phyloP scores from a whole-genome alignment of 2,113 vertebrate species.

The Pavo muticus region DNA sequence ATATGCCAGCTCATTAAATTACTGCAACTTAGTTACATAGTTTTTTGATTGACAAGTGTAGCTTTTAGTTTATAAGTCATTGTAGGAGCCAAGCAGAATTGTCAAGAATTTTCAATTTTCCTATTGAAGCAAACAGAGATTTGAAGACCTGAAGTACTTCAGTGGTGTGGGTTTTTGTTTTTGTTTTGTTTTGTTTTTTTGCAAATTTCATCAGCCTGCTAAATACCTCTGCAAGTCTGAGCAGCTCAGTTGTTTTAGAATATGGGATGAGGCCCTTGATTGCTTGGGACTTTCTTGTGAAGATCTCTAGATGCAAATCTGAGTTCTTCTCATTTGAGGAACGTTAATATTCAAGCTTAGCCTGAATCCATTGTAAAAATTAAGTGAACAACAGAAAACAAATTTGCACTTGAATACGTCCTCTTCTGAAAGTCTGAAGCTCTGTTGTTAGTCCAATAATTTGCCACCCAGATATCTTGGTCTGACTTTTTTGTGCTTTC shows the following conservation, averaged over 20 bases:
- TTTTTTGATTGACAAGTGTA: neutral
- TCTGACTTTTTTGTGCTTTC: neutral
- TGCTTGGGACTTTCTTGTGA: neutral
- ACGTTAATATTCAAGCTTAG: constrained; percentile 1
- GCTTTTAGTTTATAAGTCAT: neutral
- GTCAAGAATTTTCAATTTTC: neutral
- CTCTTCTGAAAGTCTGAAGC: neutral
- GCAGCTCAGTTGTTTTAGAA: constrained; percentile 38
- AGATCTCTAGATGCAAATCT: constrained; percentile 40
- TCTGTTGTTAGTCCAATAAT: neutral
- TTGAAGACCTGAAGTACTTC: neutral
- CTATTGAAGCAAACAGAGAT: neutral
- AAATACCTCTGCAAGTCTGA: constrained; percentile 56
- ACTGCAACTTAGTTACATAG: neutral
- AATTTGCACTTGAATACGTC: neutral
- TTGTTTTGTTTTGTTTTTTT: neutral
- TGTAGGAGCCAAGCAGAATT: neutral
- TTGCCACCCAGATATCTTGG: neutral
- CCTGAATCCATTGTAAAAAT: constrained; percentile 10
- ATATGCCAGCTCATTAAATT: neutral
- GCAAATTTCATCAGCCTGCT: constrained; percentile 27
- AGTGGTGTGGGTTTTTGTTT: neutral
- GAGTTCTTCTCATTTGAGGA: neutral
- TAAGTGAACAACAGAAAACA: neutral
- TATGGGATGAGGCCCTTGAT: constrained; percentile 31